Base-by-base conservation (phyloP, 2,797 vertebrate species). In the Acanthiza pusilla region DNA sequence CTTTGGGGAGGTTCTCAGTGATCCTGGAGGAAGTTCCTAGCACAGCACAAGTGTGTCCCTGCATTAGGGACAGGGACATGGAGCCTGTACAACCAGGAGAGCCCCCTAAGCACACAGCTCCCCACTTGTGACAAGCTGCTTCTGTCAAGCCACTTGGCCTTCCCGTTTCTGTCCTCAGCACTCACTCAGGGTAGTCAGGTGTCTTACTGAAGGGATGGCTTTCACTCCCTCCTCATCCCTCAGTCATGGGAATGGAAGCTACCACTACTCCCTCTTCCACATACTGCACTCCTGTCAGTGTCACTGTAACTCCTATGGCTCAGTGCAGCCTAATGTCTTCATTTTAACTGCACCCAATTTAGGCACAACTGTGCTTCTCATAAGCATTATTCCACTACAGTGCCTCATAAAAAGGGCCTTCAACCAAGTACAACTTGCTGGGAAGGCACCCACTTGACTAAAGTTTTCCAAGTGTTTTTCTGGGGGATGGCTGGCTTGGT, bases 261-360 rank as follows among this genome's bases (percentile, higher is more conserved):
- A 11, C 7, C 5, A 13, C 18, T 38, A 2, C 25, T 66, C 13
- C 40, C 47, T 20, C 12, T 61, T 19, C 30, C 55, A 18, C 0
- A 30, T 13, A 13, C 14, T 32, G 16, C 51, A 13, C 14, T 32
- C 18, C 51, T 29, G 19, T 11, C 21, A 60, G 38, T 7, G 9
- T 13, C 58, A 36, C 22, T 62, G 16, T 38, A 88, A 50, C 25
- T 80, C 53, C 66, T 34, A 7, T 4, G 60, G 32, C 26, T 65
- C 7, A 11, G 26, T 5, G 4, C 0, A 0, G 65, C 26, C 32
- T 10, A 48, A 0, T 13, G 42, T 15, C 58, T 94, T 53, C 34
- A 68, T 43, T 89, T 76, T 34, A 68, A 57, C 4, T 61, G 38
- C 47, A 65, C 15, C 13, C 23, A 82, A 36, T 10, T 87, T 42